phyloP scores from a whole-genome alignment of 2,888 invertebrate species.

The Chrysotoxum bicinctum region DNA sequence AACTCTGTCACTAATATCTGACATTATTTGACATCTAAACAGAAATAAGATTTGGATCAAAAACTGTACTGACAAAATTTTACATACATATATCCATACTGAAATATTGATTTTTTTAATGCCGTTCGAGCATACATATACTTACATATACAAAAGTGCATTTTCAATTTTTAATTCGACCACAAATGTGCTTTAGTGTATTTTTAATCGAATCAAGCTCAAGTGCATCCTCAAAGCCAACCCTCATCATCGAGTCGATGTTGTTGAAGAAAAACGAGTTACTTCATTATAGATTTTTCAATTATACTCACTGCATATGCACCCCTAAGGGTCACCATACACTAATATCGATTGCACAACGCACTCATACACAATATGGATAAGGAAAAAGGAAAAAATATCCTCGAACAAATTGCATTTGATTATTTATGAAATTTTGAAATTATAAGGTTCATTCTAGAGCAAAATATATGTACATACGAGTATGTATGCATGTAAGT shows the following conservation, averaged over 20 bases:
- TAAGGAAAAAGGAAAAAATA: neutral
- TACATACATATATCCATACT: neutral
- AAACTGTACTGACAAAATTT: no score
- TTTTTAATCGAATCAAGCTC: constrained; percentile 44
- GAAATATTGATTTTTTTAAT: neutral
- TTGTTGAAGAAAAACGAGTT: constrained; percentile 16
- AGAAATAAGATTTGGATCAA: no score
- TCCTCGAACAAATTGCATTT: constrained; percentile 26
- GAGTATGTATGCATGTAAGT: neutral
- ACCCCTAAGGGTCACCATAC: constrained; percentile 24
- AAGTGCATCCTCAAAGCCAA: constrained; percentile 22
- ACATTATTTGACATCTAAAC: no score
- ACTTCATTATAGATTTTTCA: constrained; percentile 38
- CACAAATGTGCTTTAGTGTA: neutral
- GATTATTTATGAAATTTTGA: constrained; percentile 23
- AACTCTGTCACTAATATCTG: no score
- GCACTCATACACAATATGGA: constrained; percentile 21
- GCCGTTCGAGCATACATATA: neutral
- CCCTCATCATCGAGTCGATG: constrained; percentile 23
- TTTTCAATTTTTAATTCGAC: neutral
- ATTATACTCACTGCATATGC: constrained; percentile 23
- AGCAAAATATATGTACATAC: neutral
- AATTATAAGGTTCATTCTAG: neutral
- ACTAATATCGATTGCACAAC: constrained; percentile 25
- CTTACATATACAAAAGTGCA: neutral